A percentile compares a stretch with the other conserved stretches of the same genome.
These are phyloP conservation scores for Neuroterus valhalla DNA, from an alignment of 1,140 invertebrate species.

Conservation along the genomic window DNA sequence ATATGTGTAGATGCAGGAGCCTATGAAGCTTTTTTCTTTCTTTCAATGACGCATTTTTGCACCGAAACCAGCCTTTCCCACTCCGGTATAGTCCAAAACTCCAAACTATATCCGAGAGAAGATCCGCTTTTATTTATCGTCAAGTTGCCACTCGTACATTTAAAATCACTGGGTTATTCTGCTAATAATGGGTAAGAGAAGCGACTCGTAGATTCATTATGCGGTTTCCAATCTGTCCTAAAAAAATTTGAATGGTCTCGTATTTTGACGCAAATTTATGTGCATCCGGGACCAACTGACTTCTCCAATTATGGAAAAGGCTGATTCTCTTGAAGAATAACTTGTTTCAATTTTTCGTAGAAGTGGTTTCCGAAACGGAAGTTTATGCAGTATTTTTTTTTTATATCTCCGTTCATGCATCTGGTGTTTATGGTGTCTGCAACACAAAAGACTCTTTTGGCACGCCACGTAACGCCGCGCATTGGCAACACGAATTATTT, in stretches of 20 bases:
- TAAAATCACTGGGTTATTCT: conserved; percentile 2
- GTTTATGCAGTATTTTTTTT: too few relatives aligned
- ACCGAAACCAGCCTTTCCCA: conserved; percentile 22
- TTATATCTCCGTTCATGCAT: too few relatives aligned
- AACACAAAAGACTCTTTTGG: too few relatives aligned
- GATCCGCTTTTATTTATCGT: background rate
- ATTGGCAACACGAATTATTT: too few relatives aligned
- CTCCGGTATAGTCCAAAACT: conserved; percentile 32
- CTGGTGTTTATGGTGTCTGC: too few relatives aligned
- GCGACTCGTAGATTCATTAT: conserved; percentile 41
- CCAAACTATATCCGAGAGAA: background rate
- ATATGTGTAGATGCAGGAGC: too few relatives aligned
- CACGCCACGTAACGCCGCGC: too few relatives aligned
- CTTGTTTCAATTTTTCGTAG: background rate
- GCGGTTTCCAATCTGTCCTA: conserved; percentile 41
- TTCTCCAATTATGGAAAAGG: conserved; percentile 1
- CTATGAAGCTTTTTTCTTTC: conserved; percentile 40
- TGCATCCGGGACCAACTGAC: background rate
- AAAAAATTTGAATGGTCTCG: conserved; percentile 37
- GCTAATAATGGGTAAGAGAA: background rate
- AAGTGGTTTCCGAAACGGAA: background rate
- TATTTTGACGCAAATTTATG: conserved; percentile 25
- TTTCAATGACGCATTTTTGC: conserved; percentile 25
- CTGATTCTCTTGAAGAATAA: background rate
- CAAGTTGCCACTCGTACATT: background rate